These are phyloP conservation scores for Dasyprocta punctata DNA, from an alignment of 2,113 vertebrate genomes.

Conservation along the genomic window DNA sequence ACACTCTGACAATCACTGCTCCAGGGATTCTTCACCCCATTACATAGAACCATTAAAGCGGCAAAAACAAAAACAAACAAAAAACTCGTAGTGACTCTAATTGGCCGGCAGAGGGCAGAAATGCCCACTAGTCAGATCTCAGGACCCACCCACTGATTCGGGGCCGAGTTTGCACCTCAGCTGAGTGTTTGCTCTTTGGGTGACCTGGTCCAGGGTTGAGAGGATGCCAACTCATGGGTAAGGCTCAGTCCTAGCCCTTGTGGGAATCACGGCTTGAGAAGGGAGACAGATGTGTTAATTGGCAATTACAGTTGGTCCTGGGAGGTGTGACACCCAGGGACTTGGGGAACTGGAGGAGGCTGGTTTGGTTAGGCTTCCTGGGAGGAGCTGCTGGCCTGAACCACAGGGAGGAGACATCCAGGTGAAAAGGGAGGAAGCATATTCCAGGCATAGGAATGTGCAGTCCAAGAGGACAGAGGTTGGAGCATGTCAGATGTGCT, in stretches of 20 bases:
- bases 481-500: neutral
- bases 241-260: neutral
- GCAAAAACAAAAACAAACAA: too few relatives aligned
- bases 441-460: neutral
- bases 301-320: neutral
- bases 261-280: neutral
- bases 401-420: neutral
- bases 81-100: neutral
- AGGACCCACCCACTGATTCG: too few relatives aligned
- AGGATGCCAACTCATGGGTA: neutral
- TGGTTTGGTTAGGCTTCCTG: neutral
- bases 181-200: neutral
- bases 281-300: neutral
- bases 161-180: neutral
- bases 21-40: neutral
- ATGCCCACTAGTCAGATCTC: neutral
- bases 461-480: neutral
- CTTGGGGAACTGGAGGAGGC: neutral
- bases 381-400: neutral
- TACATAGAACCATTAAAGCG: neutral
- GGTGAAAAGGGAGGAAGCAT: neutral
- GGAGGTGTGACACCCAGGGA: neutral
- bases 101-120: constrained; percentile 66
- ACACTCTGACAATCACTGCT: neutral
- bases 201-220: accelerated